Evolutionary conservation across 2,797 vertebrate genomes (phyloP).

Genomic region (Crenichthys baileyi): DNA sequence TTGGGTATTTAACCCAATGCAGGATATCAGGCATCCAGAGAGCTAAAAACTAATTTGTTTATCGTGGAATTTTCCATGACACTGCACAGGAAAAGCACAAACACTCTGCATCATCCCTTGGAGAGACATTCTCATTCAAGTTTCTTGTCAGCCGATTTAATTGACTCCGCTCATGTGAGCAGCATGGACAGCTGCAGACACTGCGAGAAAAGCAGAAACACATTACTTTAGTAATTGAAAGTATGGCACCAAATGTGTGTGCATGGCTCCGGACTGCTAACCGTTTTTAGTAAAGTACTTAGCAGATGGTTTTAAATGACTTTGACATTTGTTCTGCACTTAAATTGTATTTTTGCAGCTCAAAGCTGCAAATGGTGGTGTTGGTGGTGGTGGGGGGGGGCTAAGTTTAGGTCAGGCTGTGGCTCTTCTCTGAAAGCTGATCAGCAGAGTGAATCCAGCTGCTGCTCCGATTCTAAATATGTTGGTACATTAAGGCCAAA

Average conservation of each 20-base stretch:
- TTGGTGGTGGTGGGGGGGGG: no score
- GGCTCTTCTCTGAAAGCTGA: slow-evolving; percentile 34
- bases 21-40: not conserved
- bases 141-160: slow-evolving; percentile 57
- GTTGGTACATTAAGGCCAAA: not conserved
- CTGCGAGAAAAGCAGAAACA: slow-evolving; percentile 63
- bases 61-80: slow-evolving; percentile 35
- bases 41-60: slow-evolving; percentile 22
- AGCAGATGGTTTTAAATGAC: slow-evolving; percentile 82
- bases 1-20: not conserved
- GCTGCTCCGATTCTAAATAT: slow-evolving; percentile 26
- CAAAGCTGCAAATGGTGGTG: slow-evolving; percentile 34
- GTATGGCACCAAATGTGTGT: slow-evolving; percentile 73
- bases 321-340: slow-evolving; percentile 68
- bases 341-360: slow-evolving; percentile 42
- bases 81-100: slow-evolving; percentile 21
- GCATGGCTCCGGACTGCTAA: slow-evolving; percentile 57
- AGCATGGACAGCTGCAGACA: slow-evolving; percentile 62
- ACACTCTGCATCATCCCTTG: slow-evolving; percentile 17
- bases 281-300: slow-evolving; percentile 77
- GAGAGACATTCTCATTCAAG: slow-evolving; percentile 36
- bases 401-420: slow-evolving; percentile 52
- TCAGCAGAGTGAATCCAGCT: slow-evolving; percentile 29
- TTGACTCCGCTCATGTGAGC: slow-evolving; percentile 60
- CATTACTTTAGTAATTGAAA: slow-evolving; percentile 70